Percentiles rank a stretch among this genome's conserved stretches.
phyloP scores from a whole-genome alignment of 2,797 vertebrate species.

The Notamacropus eugenii region DNA sequence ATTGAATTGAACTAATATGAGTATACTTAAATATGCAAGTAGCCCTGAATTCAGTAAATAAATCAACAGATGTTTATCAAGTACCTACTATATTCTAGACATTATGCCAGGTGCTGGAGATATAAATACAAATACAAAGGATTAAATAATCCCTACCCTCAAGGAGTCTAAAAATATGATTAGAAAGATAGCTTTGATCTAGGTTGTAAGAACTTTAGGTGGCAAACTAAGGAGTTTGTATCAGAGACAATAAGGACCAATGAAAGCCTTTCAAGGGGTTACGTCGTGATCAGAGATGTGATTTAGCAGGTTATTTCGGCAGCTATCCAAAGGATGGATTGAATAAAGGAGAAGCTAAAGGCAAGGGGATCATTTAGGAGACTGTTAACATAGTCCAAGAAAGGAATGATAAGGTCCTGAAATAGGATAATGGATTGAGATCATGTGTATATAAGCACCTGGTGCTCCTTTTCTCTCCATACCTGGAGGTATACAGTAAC shows the following conservation, averaged over 20 bases:
- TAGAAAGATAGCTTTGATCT: not conserved
- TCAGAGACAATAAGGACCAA: no score
- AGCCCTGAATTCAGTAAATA: not conserved
- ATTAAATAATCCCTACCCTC: not conserved
- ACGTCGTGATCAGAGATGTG: not conserved
- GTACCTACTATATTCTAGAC: not conserved
- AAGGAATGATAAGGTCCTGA: no score
- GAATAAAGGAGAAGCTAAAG: not conserved
- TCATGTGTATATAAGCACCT: no score
- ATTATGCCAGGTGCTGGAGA: not conserved
- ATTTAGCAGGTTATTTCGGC: not conserved
- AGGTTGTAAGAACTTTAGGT: not conserved
- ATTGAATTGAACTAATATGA: not conserved
- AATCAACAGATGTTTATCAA: not conserved
- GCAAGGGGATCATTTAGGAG: not conserved
- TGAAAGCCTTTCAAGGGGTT: not conserved
- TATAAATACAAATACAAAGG: not conserved
- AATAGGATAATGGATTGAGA: no score
- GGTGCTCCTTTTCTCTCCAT: no score
- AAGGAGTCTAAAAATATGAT: not conserved
- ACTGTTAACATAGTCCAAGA: not conserved
- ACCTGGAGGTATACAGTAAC: no score
- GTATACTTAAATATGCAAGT: not conserved
- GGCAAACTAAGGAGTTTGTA: not conserved
- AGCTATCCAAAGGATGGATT: not conserved